A percentile compares a stretch with the other conserved stretches of the same genome.
Conservation (phyloP, 2,113 vertebrate species). For the Pampusana beccarii region DNA sequence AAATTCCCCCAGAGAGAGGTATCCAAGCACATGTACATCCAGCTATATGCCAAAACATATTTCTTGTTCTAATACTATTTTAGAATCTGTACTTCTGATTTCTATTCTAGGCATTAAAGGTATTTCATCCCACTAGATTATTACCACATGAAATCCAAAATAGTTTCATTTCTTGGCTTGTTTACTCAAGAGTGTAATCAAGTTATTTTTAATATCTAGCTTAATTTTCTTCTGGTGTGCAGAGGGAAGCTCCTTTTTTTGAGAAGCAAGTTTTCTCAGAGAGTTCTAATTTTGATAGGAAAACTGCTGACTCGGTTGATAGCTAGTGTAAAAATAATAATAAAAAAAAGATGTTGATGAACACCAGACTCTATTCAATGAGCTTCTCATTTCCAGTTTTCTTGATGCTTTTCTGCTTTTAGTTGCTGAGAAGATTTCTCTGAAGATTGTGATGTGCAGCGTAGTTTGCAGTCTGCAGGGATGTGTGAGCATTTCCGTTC, state of each 20-base stretch:
- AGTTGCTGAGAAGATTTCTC: background rate
- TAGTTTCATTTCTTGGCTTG: background rate
- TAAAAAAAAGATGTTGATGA: background rate
- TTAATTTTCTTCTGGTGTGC: background rate
- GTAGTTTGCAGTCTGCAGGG: background rate
- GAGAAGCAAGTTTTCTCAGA: background rate
- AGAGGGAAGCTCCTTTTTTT: background rate
- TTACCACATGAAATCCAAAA: background rate
- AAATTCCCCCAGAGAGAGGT: background rate
- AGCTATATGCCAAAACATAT: background rate
- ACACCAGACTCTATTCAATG: background rate
- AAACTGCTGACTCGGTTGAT: background rate
- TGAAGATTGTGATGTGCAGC: background rate
- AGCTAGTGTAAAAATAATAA: background rate
- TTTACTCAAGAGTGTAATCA: background rate
- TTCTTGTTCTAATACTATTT: background rate
- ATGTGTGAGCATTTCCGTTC: fast-evolving
- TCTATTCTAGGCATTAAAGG: background rate
- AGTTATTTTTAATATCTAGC: background rate
- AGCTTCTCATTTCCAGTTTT: background rate
- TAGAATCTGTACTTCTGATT: background rate
- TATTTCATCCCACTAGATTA: background rate
- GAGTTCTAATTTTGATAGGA: background rate
- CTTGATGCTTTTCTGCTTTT: background rate
- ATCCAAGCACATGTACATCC: background rate